Base-by-base conservation (phyloP, 2,888 invertebrate genomes). In the Rotaria magnacalcarata region DNA sequence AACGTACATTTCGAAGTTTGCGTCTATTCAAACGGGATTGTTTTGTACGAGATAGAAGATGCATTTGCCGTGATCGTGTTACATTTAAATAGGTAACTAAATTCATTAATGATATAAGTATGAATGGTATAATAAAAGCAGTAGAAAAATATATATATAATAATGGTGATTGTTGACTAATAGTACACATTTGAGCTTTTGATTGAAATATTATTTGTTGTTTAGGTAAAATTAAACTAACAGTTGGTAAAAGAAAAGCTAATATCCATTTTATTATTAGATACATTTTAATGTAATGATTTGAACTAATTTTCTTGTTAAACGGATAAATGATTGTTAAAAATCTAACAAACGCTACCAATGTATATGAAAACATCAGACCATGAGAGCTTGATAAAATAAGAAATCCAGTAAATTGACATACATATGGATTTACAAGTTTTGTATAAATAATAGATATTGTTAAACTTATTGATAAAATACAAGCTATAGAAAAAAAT, bases 311-410 rank as follows among this genome's bases (percentile, higher is more conserved):
- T 19, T 41, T 34, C 19, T 34, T 27, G 34, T 67, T 41, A 67
- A 67, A 67, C 34, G 67, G 67, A 67, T 67, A 67, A 67, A 67
- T 67, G 14, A 67, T 67, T 27, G 67, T 34, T 67, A 67, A 19
- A 34, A 67, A 67, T 19, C 67, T 10, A 34, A 41, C 34, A 41
- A 67, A 67, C 19, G 67, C 24, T 5, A 67, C 67, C 34, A 67
- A 34, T 67, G 67, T 67, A 34, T 67, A 67, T 19, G 67, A 67
- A 67, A 67, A 19, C 67, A 67, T 67, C 1, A 67, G 11, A 67
- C 67, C 34, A 67, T 67, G 67, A 67, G 34, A 67, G 34, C 67
- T 67, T 27, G 67, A 27, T 41, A 67, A 34, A 34, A 67, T 34
- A 67, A 67, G 34, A 67, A 34, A 67, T 19, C 34, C 67, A 34